Evolutionary conservation across 2,113 vertebrate genomes (phyloP).

Genomic region (Antennarius striatus): DNA sequence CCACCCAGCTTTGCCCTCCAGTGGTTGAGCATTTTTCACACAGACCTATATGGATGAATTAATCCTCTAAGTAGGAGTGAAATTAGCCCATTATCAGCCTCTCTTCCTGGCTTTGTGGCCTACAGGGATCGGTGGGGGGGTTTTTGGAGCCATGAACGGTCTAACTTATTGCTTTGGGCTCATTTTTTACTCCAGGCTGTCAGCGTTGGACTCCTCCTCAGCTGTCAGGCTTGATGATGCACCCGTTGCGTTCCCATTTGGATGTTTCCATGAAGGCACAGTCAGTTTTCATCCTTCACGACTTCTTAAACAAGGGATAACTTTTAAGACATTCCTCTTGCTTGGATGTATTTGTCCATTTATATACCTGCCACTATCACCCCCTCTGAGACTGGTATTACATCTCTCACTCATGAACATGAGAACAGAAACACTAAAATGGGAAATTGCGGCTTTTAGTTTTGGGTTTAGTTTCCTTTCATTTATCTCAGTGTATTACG

Average conservation of each 20-base stretch:
- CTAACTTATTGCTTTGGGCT: conserved; percentile 33
- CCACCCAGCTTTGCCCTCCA: conserved; percentile 8
- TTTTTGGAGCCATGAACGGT: conserved; percentile 30
- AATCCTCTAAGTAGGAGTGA: conserved; percentile 63
- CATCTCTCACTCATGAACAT: conserved; percentile 48
- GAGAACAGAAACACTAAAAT: conserved; percentile 39
- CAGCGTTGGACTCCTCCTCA: neutral
- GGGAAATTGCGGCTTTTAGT: conserved; percentile 15
- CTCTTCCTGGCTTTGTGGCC: conserved; percentile 32
- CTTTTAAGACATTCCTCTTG: conserved; percentile 8
- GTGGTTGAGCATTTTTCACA: conserved; percentile 38
- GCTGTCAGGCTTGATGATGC: conserved; percentile 8
- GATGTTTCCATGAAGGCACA: conserved; percentile 4
- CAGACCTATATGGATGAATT: conserved; percentile 58
- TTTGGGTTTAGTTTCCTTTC: neutral
- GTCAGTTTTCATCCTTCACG: neutral
- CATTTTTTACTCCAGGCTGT: conserved; percentile 4
- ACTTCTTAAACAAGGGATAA: neutral
- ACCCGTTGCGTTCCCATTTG: neutral
- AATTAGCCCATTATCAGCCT: conserved; percentile 59
- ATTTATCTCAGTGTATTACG: too few species aligned
- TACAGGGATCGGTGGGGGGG: conserved; percentile 28
- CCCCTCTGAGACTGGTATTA: conserved; percentile 15
- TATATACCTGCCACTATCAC: conserved; percentile 5
- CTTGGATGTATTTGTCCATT: conserved; percentile 7